A percentile compares a stretch with the other conserved stretches of the same genome.
Evolutionary conservation across 1,140 invertebrate genomes (phyloP).

Genomic region (Phenacoccus solenopsis): DNA sequence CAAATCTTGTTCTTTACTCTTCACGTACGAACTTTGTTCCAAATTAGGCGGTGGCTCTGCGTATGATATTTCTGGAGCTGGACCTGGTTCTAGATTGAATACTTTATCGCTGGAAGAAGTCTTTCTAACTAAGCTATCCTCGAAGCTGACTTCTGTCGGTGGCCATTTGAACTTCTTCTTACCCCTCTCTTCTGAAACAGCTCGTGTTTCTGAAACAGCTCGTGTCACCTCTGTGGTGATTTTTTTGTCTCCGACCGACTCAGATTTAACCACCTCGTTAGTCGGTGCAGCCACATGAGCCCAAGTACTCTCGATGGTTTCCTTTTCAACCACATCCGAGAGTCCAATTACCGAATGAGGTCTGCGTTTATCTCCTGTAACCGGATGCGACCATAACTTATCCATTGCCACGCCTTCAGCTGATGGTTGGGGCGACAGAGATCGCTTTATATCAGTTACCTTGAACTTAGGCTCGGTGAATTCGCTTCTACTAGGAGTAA

Average conservation of each 20-base stretch:
- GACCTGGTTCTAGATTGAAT: slow-evolving; percentile 29
- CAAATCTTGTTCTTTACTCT: slow-evolving; percentile 42
- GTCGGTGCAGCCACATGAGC: slow-evolving; percentile 34
- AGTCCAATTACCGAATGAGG: slow-evolving; percentile 25
- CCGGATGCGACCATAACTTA: slow-evolving; percentile 36
- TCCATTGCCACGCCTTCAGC: slow-evolving; percentile 32
- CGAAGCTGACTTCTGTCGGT: not conserved
- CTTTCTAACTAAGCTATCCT: not conserved
- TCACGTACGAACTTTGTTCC: slow-evolving; percentile 40
- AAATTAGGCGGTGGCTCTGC: slow-evolving; percentile 35
- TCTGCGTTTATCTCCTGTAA: not conserved
- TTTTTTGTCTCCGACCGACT: not conserved
- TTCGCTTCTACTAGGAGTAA: not conserved
- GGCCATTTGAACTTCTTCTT: slow-evolving; percentile 13
- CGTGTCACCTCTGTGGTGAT: not conserved
- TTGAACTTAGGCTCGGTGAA: not conserved
- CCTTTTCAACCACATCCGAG: not conserved
- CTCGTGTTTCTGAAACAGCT: not conserved
- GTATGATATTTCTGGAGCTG: slow-evolving; percentile 46
- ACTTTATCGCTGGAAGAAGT: not conserved
- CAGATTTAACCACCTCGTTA: not conserved
- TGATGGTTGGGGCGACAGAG: slow-evolving; percentile 27
- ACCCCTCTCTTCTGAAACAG: not conserved
- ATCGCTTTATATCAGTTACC: slow-evolving; percentile 19
- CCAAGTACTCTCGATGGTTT: slow-evolving; percentile 36